phyloP scores from a whole-genome alignment of 2,113 vertebrate genomes.

The Sinocyclocheilus maitianheensis region DNA sequence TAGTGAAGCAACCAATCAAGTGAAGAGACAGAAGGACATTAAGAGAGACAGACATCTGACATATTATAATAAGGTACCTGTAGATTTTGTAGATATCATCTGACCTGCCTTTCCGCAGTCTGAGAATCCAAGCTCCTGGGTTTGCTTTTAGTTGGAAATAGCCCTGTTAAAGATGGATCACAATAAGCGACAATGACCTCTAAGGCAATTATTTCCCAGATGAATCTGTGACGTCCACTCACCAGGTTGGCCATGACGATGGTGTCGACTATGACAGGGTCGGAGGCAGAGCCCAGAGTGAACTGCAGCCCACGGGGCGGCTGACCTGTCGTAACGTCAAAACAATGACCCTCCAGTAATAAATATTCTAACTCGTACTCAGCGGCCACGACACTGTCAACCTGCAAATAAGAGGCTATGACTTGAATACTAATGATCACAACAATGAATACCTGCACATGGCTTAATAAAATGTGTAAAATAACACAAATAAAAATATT shows the following conservation, averaged over 20 bases:
- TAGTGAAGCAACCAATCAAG: background rate
- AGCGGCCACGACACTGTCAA: constrained; percentile 88
- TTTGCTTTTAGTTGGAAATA: constrained; percentile 99
- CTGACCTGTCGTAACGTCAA: constrained; percentile 95
- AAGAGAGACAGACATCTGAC: background rate
- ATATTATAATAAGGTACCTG: constrained; percentile 75
- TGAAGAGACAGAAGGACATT: constrained; percentile 22
- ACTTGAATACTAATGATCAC: background rate
- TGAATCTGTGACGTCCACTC: constrained; percentile 36
- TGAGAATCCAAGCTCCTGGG: constrained; percentile 92
- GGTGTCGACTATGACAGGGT: constrained; percentile 89
- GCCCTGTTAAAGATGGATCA: constrained; percentile 73
- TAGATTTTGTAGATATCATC: constrained; percentile 98
- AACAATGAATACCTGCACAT: background rate
- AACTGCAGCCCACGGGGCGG: constrained; percentile 96
- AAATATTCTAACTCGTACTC: constrained; percentile 95
- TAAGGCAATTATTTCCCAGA: background rate
- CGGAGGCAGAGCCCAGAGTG: constrained; percentile 84
- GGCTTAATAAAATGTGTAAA: background rate
- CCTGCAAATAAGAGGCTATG: constrained; percentile 71
- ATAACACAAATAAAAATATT: background rate
- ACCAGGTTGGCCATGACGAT: constrained; percentile 99
- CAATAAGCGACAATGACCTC: background rate
- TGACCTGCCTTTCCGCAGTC: constrained; percentile 92
- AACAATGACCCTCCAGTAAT: constrained; percentile 94